These are phyloP conservation scores for Campoplex nolae DNA, from an alignment of 2,888 invertebrate species.

Conservation along the genomic window DNA sequence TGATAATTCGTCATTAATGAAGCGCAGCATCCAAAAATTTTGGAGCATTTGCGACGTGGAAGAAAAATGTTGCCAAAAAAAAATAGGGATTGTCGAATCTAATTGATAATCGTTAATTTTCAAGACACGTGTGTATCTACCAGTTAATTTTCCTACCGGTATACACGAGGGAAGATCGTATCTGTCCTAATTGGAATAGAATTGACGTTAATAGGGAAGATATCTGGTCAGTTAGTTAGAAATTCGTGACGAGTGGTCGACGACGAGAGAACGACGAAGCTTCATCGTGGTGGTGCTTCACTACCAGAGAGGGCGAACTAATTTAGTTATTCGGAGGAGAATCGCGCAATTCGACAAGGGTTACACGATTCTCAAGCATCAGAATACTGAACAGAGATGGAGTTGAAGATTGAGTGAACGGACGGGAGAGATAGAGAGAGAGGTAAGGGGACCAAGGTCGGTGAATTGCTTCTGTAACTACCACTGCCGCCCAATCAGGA, in stretches of 20 bases:
- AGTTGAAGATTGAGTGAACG: slow-evolving; percentile 11
- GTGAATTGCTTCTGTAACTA: slow-evolving; percentile 70
- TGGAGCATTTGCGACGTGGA: not conserved
- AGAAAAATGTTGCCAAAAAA: not conserved
- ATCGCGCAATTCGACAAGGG: slow-evolving; percentile 58
- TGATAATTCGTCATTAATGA: no score
- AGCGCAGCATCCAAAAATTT: not conserved
- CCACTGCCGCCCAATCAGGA: slow-evolving; percentile 78
- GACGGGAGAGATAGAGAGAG: slow-evolving; percentile 23
- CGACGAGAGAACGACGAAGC: slow-evolving; percentile 48
- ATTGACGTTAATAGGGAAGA: slow-evolving; percentile 67
- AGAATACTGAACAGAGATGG: slow-evolving; percentile 41
- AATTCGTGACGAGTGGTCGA: slow-evolving; percentile 66
- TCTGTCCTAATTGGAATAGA: slow-evolving; percentile 50
- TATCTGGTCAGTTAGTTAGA: slow-evolving; percentile 66
- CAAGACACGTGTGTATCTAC: not conserved
- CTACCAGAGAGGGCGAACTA: slow-evolving; percentile 51
- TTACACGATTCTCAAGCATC: slow-evolving; percentile 60
- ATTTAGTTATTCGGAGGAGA: slow-evolving; percentile 65
- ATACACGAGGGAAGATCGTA: slow-evolving; percentile 12
- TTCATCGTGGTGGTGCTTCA: slow-evolving; percentile 23
- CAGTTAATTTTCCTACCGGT: slow-evolving; percentile 5
- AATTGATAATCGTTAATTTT: not conserved
- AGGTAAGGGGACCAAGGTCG: slow-evolving; percentile 60
- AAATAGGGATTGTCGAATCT: not conserved